Evolutionary conservation across 2,113 vertebrate species (phyloP).

Genomic region (Psophia crepitans): DNA sequence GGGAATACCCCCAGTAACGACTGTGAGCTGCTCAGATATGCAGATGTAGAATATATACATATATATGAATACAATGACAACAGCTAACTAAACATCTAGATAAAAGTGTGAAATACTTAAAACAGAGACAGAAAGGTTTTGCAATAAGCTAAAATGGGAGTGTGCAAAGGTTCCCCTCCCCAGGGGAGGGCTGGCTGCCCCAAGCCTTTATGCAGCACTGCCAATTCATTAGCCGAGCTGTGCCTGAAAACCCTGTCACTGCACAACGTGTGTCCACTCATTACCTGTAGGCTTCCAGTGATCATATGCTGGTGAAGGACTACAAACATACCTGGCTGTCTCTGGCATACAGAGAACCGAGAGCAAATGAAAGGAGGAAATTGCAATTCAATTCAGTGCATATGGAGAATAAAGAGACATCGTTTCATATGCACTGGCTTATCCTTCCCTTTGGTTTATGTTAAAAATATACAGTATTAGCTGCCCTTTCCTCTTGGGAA

Average conservation of each 20-base stretch:
- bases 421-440: constrained; percentile 25
- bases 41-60: no score
- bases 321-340: constrained; percentile 2
- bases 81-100: not conserved
- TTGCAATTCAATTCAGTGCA: constrained; percentile 48
- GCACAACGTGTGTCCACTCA: constrained; percentile 15
- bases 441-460: constrained; percentile 46
- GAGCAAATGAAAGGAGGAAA: constrained; percentile 46
- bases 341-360: not conserved
- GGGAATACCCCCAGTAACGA: not conserved
- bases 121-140: not conserved
- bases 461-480: constrained; percentile 38
- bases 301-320: not conserved
- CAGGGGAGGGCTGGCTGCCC: not conserved
- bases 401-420: constrained; percentile 31
- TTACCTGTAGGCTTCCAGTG: not conserved
- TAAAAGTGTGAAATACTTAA: not conserved
- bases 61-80: not conserved
- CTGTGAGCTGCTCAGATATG: not conserved
- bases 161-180: not conserved
- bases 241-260: not conserved
- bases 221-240: constrained; percentile 35
- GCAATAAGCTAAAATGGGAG: not conserved
- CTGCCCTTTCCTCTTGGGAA: constrained; percentile 43
- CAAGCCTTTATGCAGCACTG: not conserved